Evolutionary conservation across 2,113 vertebrate genomes (phyloP), one percentile per base, ranked within the genome.

Genomic region (Nibea albiflora): DNA sequence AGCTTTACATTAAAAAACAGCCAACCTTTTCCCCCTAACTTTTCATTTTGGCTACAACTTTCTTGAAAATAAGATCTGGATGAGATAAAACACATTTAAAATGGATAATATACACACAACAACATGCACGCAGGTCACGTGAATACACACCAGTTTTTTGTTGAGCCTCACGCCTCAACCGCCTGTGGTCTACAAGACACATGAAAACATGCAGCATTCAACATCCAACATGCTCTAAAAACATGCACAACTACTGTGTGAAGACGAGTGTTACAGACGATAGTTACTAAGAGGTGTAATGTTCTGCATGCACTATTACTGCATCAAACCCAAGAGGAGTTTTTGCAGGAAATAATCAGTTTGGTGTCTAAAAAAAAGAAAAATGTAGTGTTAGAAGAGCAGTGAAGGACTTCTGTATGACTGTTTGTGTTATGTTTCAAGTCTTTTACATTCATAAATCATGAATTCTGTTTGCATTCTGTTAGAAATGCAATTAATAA

Each of bases 131-230:
- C 12, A 10, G 26, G 31, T 81, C 65, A 78, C 65, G 35, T 80
- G 56, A 47, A 46, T 42, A 54, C 39, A 75, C 49, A 77, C 24
- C 47, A 20, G 4, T 7, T 11, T 5, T 16, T 19, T 16, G 7
- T 52, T 44, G 26, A 4, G 20, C 50, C 6, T 28, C 7, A 19
- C 74, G 88, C 66, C 82, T 88, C 26, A 76, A 46, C 54, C 26
- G 60, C 74, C 50, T 53, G 20, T n/a, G 50, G 19, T 11, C 91
- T 93, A 89, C 26, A 75, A 80, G 49, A 86, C 69, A 88, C 35
- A 81, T 57, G 57, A 53, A 86, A 71, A 88, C 82, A 92, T 85
- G 80, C 84, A 88, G 53, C 85, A 76, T 81, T 78, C 80, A 89
- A 53, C 85, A 69, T 54, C 53, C 20, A n/a, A n/a, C 19, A 53